Evolutionary conservation across 92 coral and sea anemone genomes (phyloP), one percentile per base, ranked within the genome.

Genomic region (Bergia puertoricense): DNA sequence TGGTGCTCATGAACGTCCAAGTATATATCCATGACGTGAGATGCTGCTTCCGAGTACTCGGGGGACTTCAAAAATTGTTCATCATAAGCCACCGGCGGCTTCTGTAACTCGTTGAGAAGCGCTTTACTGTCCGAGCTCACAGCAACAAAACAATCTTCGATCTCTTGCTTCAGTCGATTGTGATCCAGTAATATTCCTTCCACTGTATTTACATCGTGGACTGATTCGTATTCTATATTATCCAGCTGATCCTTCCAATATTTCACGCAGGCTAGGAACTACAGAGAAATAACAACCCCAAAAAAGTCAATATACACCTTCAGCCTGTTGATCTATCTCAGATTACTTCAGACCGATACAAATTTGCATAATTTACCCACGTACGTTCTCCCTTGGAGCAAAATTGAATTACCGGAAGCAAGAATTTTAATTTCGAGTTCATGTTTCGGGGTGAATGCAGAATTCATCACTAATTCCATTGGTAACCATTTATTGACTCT

Each of bases 21-120:
- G 76, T 95, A 97, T 71, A 97, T 94, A 82, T 97, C 99, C 99
- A 97, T 95, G 6, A 97, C 99, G 67, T 97, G 99, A 16, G 99
- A 95, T 9, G 97, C 96, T 0, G 99, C 99, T 86, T 96, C 98
- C 18, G 99, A 97, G 77, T 92, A 97, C 45, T 95, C 98, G 48
- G 99, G 98, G 85, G 98, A 90, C 90, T 97, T 92, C 77, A 90
- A 88, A 85, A 93, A 95, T 72, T 96, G 96, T 54, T 95, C 98
- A 72, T 97, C 98, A 48, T 85, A 86, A 74, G 92, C 92, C 46
- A 95, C 87, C 18, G 96, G 90, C 56, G 97, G 94, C 91, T 95
- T 95, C 83, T 97, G 99, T 22, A 97, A 90, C 76, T 96, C 99
- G 76, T 94, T 98, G 48, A 97, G 76, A 23, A 97, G 93, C 57